Conservation (phyloP, 1,140 invertebrate genomes). For the Piezodorus guildinii region DNA sequence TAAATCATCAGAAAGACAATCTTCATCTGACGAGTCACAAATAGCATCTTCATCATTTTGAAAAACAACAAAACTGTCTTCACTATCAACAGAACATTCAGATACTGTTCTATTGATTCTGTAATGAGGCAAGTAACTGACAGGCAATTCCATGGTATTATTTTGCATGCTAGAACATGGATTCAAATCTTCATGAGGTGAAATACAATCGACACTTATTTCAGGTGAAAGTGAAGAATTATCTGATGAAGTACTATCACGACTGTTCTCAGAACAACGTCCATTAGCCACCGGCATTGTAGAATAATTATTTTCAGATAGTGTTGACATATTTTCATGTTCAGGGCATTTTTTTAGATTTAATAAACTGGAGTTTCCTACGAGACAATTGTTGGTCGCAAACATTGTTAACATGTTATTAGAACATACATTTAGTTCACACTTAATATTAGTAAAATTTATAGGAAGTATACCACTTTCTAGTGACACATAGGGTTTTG, state of each 20-base stretch:
- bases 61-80: conserved; percentile 37
- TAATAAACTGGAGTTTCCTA: too few species aligned
- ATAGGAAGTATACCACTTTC: neutral
- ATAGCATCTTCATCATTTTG: conserved; percentile 24
- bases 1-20: conserved; percentile 5
- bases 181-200: neutral
- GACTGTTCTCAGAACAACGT: too few species aligned
- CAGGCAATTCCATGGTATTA: neutral
- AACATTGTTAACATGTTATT: neutral
- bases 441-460: neutral
- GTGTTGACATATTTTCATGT: too few species aligned
- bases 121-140: neutral
- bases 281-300: too few species aligned
- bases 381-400: too few species aligned
- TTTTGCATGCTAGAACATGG: neutral
- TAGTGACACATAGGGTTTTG: neutral
- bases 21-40: conserved; percentile 18
- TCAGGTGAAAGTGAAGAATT: neutral
- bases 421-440: neutral
- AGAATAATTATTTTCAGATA: too few species aligned
- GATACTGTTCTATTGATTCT: conserved; percentile 27
- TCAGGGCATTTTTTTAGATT: too few species aligned
- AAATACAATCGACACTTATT: neutral
- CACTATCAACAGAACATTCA: conserved; percentile 35
- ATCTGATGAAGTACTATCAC: neutral